Evolutionary conservation across 2,113 vertebrate genomes (phyloP), one percentile per base, ranked within the genome.

Genomic region (Pangasianodon gigas): DNA sequence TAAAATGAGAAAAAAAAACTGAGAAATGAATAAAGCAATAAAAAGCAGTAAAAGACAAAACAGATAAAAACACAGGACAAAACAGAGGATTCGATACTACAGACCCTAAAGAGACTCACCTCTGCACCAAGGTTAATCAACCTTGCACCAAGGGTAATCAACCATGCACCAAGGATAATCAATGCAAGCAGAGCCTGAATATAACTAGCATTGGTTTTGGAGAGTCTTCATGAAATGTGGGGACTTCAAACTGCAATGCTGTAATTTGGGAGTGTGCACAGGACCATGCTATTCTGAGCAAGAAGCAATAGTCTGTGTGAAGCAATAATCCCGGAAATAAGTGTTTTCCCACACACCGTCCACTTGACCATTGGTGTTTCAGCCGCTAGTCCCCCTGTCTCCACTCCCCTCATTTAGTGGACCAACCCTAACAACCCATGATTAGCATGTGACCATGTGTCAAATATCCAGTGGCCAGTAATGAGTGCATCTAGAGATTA

Each of bases 131-230:
- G 29, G 89, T 92, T 37, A 37, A 37, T 37, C 37, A 37, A 37
- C 37, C 37, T 1, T 37, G 37, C 37, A 37, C 37, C 37, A 37
- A 37, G 37, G 37, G 37, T 94, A 93, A 93, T 93, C 91, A 93
- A 90, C 77, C 44, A 91, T 91, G 94, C 92, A 92, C 81, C 62
- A 32, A 52, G 46, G 89, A 92, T 95, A 92, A 93, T 94, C 92
- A 93, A 90, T 90, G 90, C 84, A 89, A 87, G 83, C 90, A 88
- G 75, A 80, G 48, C 62, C 80, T 74, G 85, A 85, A 94, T 92
- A 93, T 91, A 92, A 94, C 93, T 87, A 86, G 71, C 37, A 85
- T 18, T 81, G 83, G 86, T 90, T 93, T 85, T 37, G 87, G 87
- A 91, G 71, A 87, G 74, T 81, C 69, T 88, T 87, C 85, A 87